Percentiles rank a stretch among this genome's conserved stretches.
phyloP scores from a whole-genome alignment of 2,797 vertebrate species.

The Novumbra hubbsi region DNA sequence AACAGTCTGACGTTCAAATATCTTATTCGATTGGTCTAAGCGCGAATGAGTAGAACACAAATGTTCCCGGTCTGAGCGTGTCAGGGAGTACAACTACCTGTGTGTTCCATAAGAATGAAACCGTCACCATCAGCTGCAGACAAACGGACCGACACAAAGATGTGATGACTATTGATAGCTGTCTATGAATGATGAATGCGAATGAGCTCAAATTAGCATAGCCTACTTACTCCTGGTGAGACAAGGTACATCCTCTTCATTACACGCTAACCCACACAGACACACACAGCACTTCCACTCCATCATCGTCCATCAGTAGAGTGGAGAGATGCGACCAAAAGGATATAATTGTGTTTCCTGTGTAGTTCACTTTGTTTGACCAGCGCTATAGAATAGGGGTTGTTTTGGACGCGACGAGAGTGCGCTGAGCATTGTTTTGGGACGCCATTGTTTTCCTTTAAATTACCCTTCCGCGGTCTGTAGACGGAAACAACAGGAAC shows the following conservation, averaged over 20 bases:
- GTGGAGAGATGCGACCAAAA: neutral
- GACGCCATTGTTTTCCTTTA: conserved; percentile 54
- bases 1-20: too few species aligned
- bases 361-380: neutral
- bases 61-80: too few species aligned
- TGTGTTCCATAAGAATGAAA: too few species aligned
- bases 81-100: too few species aligned
- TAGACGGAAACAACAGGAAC: conserved; percentile 66
- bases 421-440: too few species aligned
- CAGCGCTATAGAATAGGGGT: neutral
- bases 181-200: neutral
- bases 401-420: neutral
- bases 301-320: conserved; percentile 25
- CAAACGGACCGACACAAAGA: neutral
- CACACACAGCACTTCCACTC: conserved; percentile 10
- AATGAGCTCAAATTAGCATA: neutral
- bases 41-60: too few species aligned
- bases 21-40: too few species aligned
- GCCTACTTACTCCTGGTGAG: conserved; percentile 18
- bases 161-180: neutral
- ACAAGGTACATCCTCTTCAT: conserved; percentile 13
- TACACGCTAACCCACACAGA: neutral
- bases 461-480: conserved; percentile 47
- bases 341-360: neutral
- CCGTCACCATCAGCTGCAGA: neutral